Conservation (phyloP, 2,113 vertebrate species). For the Canis aureus region DNA sequence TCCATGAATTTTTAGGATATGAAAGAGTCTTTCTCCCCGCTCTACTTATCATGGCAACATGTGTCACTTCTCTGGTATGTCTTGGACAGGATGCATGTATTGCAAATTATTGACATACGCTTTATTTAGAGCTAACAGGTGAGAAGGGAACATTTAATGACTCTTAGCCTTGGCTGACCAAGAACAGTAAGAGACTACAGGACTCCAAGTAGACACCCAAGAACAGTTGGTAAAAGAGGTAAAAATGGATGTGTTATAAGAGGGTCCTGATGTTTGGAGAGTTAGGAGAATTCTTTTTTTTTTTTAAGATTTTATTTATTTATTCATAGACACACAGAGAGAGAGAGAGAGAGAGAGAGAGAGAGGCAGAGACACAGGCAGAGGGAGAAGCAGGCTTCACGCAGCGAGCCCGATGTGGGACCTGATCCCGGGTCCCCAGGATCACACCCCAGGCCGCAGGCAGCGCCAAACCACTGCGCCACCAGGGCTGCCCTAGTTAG, state of each 20-base stretch:
- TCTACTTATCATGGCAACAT: not conserved
- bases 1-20: not conserved
- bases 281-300: not conserved
- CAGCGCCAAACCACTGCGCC: accelerated
- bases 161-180: not conserved
- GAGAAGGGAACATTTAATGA: not conserved
- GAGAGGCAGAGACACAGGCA: too few species aligned
- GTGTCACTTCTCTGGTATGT: not conserved
- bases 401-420: too few species aligned
- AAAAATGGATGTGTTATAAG: not conserved
- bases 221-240: not conserved
- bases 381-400: too few species aligned
- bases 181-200: not conserved
- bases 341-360: too few species aligned
- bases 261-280: not conserved
- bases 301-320: too few species aligned
- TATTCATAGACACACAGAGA: too few species aligned
- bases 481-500: too few species aligned
- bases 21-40: not conserved
- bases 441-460: too few species aligned
- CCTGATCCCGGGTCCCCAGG: too few species aligned
- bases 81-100: not conserved
- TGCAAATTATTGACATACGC: not conserved
- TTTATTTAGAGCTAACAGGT: not conserved
- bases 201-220: not conserved